Evolutionary conservation across 2,113 vertebrate genomes (phyloP).

Genomic region (Bos taurus): ARS-UCD2.0 NC_037340.1:64589501-64590000

Average conservation of each 20-base stretch:
- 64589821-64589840: not conserved
- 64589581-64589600: not conserved
- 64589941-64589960: not conserved
- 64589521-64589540: not conserved
- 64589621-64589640: not conserved
- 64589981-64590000: not conserved
- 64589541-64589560: not conserved
- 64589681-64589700: not conserved
- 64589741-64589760: not conserved
- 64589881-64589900: not conserved
- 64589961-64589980: not conserved
- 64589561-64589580: not conserved
- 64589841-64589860: not conserved
- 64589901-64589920: not conserved
- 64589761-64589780: not conserved
- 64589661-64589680: not conserved
- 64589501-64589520: not conserved
- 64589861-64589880: not conserved
- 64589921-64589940: conserved; percentile 1
- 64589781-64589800: not conserved
- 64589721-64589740: not conserved
- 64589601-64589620: not conserved
- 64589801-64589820: not conserved
- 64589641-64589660: not conserved
- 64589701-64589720: not conserved